Evolutionary conservation across 2,797 vertebrate species (phyloP).

Genomic region (Sebastes diploproa): DNA sequence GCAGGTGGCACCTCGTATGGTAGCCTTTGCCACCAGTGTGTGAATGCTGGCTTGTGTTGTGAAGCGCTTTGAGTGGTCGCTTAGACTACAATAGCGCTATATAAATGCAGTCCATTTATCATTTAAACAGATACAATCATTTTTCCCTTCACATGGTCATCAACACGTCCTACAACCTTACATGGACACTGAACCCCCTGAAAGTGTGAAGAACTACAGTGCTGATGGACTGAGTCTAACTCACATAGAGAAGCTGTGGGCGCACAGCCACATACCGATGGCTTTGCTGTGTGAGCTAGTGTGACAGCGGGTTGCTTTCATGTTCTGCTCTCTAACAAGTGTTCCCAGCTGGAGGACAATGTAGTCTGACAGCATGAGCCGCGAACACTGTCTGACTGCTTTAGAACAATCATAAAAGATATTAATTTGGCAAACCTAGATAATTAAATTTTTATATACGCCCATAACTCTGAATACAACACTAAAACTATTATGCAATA

Average conservation of each 20-base stretch:
- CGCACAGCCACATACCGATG: background rate
- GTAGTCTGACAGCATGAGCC: background rate
- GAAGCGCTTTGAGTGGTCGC: too few species aligned
- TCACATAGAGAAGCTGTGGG: background rate
- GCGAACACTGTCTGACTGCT: background rate
- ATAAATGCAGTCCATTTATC: too few species aligned
- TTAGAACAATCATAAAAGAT: background rate
- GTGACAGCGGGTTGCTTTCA: slow-evolving; percentile 15
- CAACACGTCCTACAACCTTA: accelerated
- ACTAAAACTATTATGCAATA: background rate
- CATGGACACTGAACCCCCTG: background rate
- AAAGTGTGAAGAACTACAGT: background rate
- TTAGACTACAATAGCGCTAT: too few species aligned
- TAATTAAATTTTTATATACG: background rate
- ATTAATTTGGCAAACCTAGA: background rate
- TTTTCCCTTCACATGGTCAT: accelerated
- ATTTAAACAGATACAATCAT: background rate
- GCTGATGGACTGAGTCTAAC: background rate
- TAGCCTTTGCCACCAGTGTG: too few species aligned
- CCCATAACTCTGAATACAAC: background rate
- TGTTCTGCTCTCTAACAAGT: slow-evolving; percentile 13
- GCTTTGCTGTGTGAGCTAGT: background rate
- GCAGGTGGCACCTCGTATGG: too few species aligned
- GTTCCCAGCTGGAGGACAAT: background rate
- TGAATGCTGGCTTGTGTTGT: too few species aligned